Conservation (phyloP, 2,113 vertebrate genomes). For the Melozone crissalis region DNA sequence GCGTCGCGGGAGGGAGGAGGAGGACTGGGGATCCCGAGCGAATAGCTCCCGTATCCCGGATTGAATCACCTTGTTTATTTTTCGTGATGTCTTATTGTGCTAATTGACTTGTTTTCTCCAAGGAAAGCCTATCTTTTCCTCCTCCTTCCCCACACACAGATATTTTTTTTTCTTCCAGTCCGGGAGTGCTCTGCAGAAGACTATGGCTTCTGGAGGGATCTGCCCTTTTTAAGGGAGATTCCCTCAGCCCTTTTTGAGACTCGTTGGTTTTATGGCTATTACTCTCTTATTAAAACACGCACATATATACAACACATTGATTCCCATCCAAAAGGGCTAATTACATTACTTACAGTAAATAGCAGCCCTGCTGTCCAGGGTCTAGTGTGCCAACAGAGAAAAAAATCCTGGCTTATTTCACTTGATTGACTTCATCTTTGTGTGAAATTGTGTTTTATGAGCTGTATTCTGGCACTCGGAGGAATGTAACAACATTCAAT, state of each 20-base stretch:
- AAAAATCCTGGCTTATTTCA: constrained; percentile 71
- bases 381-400: constrained; percentile 66
- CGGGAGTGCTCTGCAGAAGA: background rate
- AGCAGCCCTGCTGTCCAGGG: constrained; percentile 75
- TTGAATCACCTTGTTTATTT: constrained; percentile 19
- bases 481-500: constrained; percentile 62
- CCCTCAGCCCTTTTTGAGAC: constrained; percentile 9
- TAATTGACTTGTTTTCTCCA: constrained; percentile 44
- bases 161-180: too few relatives aligned
- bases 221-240: constrained; percentile 40
- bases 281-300: constrained; percentile 47
- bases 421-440: constrained; percentile 78
- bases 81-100: background rate
- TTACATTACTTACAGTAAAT: constrained; percentile 81
- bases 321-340: constrained; percentile 77
- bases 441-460: constrained; percentile 77
- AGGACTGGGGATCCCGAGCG: background rate
- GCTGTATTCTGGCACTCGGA: constrained; percentile 72
- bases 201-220: background rate
- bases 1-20: background rate
- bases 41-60: background rate
- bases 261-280: constrained; percentile 26
- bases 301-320: constrained; percentile 55
- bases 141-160: background rate
- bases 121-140: background rate